Evolutionary conservation across 1,140 invertebrate genomes (phyloP).

Genomic region (Subanguina moxae): DNA sequence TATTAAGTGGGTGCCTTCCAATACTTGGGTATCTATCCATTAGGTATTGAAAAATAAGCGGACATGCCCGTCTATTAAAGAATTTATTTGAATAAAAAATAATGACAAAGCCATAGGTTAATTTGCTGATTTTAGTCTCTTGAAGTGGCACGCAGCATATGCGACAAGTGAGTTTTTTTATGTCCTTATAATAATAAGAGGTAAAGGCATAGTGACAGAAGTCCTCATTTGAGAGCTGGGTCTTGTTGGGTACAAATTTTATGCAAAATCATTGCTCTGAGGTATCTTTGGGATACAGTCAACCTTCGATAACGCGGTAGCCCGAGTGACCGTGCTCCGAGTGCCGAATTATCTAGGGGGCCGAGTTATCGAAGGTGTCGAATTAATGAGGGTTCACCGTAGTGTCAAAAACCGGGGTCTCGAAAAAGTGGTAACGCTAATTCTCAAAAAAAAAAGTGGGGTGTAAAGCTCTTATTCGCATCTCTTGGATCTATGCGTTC

Average conservation of each 20-base stretch:
- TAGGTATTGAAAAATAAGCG: too few relatives aligned
- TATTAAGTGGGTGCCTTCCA: too few relatives aligned
- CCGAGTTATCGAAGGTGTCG: too few relatives aligned
- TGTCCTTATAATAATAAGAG: too few relatives aligned
- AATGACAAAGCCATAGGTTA: neutral
- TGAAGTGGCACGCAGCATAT: slow-evolving; percentile 30
- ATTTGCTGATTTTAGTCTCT: slow-evolving; percentile 10
- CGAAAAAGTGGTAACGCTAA: neutral
- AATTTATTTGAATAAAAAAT: slow-evolving; percentile 1
- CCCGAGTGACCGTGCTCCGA: neutral
- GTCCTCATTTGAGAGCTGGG: neutral
- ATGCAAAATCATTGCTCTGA: neutral
- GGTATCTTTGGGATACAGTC: neutral
- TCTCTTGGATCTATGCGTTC: neutral
- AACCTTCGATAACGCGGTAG: neutral
- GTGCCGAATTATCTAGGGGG: neutral
- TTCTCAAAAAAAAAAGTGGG: neutral
- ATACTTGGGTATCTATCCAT: neutral
- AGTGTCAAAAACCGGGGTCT: neutral
- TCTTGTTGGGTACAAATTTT: neutral
- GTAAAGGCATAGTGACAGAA: neutral
- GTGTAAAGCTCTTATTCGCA: neutral
- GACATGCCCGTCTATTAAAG: neutral
- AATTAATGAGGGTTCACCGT: neutral
- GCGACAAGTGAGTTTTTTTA: slow-evolving; percentile 21